These are phyloP conservation scores for Cyclopterus lumpus DNA, from an alignment of 2,797 vertebrate species.

Conservation along the genomic window DNA sequence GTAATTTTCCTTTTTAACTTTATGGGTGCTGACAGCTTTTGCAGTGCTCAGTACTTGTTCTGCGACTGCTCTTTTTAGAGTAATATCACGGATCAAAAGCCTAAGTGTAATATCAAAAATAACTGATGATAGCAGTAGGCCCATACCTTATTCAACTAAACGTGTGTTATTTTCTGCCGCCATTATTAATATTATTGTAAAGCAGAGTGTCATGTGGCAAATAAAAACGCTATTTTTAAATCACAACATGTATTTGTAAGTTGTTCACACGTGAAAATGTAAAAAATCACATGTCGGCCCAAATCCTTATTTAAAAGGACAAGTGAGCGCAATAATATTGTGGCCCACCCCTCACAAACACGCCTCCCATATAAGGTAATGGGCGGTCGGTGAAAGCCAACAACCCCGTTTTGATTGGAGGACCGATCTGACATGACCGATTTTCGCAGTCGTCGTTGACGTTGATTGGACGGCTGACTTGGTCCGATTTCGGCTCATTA, in stretches of 20 bases:
- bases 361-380: slow-evolving; percentile 69
- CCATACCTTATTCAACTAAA: no score
- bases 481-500: slow-evolving; percentile 85
- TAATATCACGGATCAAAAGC: neutral
- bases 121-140: neutral
- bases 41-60: neutral
- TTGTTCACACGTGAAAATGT: slow-evolving; percentile 23
- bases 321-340: neutral
- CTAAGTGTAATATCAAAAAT: neutral
- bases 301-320: slow-evolving; percentile 35
- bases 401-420: slow-evolving; percentile 73
- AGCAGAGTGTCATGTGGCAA: neutral
- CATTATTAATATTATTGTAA: neutral
- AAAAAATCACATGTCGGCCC: neutral
- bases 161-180: neutral
- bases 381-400: slow-evolving; percentile 58
- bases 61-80: neutral
- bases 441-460: slow-evolving; percentile 18
- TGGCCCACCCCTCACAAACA: slow-evolving; percentile 3
- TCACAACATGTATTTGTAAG: neutral
- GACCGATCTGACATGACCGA: slow-evolving; percentile 76
- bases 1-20: neutral
- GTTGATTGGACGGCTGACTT: slow-evolving; percentile 79
- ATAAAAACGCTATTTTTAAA: neutral
- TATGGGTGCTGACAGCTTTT: neutral